Conservation (phyloP, 1,140 invertebrate species). For the Cydia splendana region DNA sequence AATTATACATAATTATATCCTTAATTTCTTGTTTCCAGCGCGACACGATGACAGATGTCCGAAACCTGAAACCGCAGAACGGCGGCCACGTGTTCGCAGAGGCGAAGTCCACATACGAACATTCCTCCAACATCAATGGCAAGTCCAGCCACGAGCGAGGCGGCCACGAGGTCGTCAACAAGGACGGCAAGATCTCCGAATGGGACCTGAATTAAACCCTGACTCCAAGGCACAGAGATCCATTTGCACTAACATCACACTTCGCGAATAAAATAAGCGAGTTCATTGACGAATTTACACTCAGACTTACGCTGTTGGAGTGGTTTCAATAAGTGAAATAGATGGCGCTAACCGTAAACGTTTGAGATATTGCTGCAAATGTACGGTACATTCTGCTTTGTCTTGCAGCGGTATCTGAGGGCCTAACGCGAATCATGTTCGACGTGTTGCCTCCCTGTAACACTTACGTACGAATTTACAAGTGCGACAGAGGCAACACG, state of each 20-base stretch:
- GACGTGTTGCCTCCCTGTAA: too few species aligned
- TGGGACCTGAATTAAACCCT: slow-evolving; percentile 44
- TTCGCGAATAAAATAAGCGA: background rate
- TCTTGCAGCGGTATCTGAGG: too few species aligned
- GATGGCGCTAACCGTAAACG: too few species aligned
- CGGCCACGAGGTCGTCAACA: slow-evolving; percentile 55
- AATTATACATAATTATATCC: background rate
- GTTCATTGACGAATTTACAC: background rate
- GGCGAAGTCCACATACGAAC: slow-evolving; percentile 49
- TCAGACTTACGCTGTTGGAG: too few species aligned
- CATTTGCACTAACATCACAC: background rate
- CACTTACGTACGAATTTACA: too few species aligned
- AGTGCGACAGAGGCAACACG: too few species aligned
- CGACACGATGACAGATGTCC: slow-evolving; percentile 38
- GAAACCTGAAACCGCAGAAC: slow-evolving; percentile 46
- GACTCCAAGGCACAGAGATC: slow-evolving; percentile 23
- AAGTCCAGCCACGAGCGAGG: slow-evolving; percentile 44
- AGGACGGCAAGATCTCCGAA: slow-evolving; percentile 49
- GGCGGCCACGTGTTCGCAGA: slow-evolving; percentile 57
- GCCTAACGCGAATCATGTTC: too few species aligned
- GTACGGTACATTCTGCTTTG: too few species aligned
- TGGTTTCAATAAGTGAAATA: too few species aligned
- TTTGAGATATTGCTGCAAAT: background rate
- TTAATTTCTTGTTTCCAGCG: slow-evolving; percentile 32
- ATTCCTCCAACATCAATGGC: slow-evolving; percentile 50